Evolutionary conservation across 2,113 vertebrate genomes (phyloP), one percentile per base, ranked within the genome.

Genomic region (Ranitomeya imitator): DNA sequence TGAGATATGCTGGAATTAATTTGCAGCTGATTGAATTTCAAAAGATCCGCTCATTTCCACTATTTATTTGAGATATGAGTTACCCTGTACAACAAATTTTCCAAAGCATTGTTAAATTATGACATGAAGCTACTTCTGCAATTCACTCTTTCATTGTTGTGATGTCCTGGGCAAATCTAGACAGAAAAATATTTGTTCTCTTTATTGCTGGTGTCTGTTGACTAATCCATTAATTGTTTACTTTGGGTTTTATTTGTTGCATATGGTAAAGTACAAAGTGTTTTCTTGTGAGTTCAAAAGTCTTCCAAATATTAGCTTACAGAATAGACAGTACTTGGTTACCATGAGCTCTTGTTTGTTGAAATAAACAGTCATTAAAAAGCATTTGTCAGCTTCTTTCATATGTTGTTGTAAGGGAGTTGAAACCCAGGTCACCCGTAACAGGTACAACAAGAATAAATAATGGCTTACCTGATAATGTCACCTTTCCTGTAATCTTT

Each of bases 251-350:
- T 80, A 87, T 80, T 87, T 87, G 85, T 60, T 87, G 76, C 63
- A 87, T 65, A 87, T 80, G 31, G 16, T 89, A 86, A 65, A 90
- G 61, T 57, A 79, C 85, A 90, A 92, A 90, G 76, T 89, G 92
- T 91, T 91, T 92, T 86, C 87, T 90, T 92, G 74, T 90, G 89
- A 84, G 93, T 90, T 89, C 86, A 65, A 91, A 26, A 91, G 61
- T 91, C 92, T 94, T 92, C 73, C 88, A 94, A 94, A 93, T 92
- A 92, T 90, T 94, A 92, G 89, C 85, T 92, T 87, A 92, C 90
- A 90, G 91, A 93, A 90, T 90, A 91, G 91, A 92, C 83, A 76
- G 21, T 88, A 89, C 61, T 87, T 85, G 90, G 90, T 90, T 89
- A 85, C 85, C 0, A 0, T 88, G 89, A 90, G 86, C 88, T 54